Base-by-base conservation (phyloP, 2,888 invertebrate genomes). In the Dryobota labecula region DNA sequence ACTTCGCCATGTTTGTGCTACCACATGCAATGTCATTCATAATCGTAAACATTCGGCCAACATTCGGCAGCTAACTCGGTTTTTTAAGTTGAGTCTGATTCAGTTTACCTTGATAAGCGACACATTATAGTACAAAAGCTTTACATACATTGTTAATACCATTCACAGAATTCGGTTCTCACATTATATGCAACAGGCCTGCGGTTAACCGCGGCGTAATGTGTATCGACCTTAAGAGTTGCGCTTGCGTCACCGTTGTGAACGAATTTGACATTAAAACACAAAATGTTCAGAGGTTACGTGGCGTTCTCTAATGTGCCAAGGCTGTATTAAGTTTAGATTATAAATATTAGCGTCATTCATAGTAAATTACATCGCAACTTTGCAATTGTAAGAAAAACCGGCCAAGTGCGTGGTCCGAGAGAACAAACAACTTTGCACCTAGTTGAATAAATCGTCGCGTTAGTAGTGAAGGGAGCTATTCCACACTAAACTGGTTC, bases 221-320 rank as follows among this genome's bases (percentile, higher is more conserved):
- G 69, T 73, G 71, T 41, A 80, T 57, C 71, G 78, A 86, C 83
- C 86, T 86, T 79, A 78, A 53, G 49, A 57, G 30, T 11, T n/a
- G 64, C 45, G 64, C 73, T 84, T 83, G 82, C 82, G 69, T 84
- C 73, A 84, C 73, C 27, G 73, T 78, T 76, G 84, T 83, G 79
- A 73, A 76, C 80, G 86, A 89, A 89, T 90, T 89, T 90, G 91
- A 91, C 90, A 90, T 91, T 90, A 89, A 24, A 85, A 84, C 83
- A 86, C 69, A 84, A 86, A 84, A 86, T 77, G 80, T 72, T 81
- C 71, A 77, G 82, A 91, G 90, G 90, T 89, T 87, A 90, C 87
- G 87, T 88, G 86, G 86, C 82, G 76, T 74, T 86, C 81, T 73
- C 78, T 77, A 70, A 62, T 62, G 70, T 47, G 58, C 57, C 82